phyloP scores from a whole-genome alignment of 2,113 vertebrate genomes.

The Pleuronectes platessa region DNA sequence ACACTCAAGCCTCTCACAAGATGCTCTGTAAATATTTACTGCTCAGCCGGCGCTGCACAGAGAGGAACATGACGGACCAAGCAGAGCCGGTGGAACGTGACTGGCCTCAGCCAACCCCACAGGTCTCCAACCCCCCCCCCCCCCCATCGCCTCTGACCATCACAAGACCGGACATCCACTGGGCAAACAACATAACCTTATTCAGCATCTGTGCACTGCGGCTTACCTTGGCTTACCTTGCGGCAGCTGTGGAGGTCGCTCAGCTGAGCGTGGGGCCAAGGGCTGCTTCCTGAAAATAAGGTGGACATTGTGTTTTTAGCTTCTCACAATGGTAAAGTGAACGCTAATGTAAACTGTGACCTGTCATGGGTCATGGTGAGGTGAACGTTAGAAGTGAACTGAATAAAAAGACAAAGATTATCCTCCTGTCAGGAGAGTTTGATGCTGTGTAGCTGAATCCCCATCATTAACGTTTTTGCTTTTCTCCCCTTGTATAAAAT shows the following conservation, averaged over 20 bases:
- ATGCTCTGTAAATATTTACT: conserved; percentile 82
- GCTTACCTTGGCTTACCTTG: conserved; percentile 33
- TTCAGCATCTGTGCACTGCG: conserved; percentile 33
- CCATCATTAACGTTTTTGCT: too few species aligned
- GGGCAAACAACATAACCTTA: conserved; percentile 52
- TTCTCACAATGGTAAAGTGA: background rate
- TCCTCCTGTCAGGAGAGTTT: too few species aligned
- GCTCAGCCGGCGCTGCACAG: conserved; percentile 36
- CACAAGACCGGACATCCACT: conserved; percentile 21
- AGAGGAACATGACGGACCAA: conserved; percentile 34
- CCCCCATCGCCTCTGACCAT: background rate
- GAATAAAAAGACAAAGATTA: background rate
- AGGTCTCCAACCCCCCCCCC: background rate
- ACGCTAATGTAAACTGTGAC: background rate
- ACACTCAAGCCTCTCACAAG: conserved; percentile 74
- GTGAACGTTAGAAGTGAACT: background rate
- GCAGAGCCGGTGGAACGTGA: conserved; percentile 42
- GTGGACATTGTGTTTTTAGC: conserved; percentile 27
- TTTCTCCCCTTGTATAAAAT: too few species aligned
- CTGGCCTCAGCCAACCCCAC: conserved; percentile 10
- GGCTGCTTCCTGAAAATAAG: conserved; percentile 30
- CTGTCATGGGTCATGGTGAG: background rate
- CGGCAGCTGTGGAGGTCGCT: conserved; percentile 29
- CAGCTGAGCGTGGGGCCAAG: background rate
- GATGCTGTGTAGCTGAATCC: too few species aligned